Evolutionary conservation across 2,113 vertebrate genomes (phyloP).

Genomic region (Nibea albiflora): DNA sequence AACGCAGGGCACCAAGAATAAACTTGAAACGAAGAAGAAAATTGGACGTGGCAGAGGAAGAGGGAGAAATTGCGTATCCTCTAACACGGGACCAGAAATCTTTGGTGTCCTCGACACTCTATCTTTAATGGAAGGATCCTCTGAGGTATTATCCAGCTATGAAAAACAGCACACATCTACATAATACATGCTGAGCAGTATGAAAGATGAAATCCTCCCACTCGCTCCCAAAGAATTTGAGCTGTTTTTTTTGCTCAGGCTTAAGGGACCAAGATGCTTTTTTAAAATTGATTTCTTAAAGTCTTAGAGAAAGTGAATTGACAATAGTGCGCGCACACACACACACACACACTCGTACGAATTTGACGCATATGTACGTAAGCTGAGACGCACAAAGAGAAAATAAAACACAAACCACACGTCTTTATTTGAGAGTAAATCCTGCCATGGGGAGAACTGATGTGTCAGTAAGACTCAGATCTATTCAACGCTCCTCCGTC

Average conservation of each 20-base stretch:
- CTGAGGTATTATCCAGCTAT: constrained; percentile 53
- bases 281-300: background rate
- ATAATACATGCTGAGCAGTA: constrained; percentile 69
- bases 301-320: constrained; percentile 33
- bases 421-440: constrained; percentile 60
- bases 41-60: background rate
- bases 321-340: background rate
- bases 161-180: constrained; percentile 65
- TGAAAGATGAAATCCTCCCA: constrained; percentile 68
- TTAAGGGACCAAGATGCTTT: constrained; percentile 46
- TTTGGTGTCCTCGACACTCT: constrained; percentile 37
- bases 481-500: constrained; percentile 40
- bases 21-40: background rate
- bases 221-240: constrained; percentile 61
- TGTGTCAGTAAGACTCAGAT: constrained; percentile 62
- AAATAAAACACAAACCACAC: constrained; percentile 50
- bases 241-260: constrained; percentile 55
- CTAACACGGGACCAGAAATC: constrained; percentile 24
- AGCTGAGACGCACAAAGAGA: constrained; percentile 31
- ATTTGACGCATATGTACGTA: constrained; percentile 36
- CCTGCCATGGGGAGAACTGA: constrained; percentile 62
- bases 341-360: background rate
- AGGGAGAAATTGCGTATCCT: constrained; percentile 12
- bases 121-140: constrained; percentile 44
- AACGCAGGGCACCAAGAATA: background rate